These are phyloP conservation scores for Koerneria pararmatus DNA, from an alignment of 2,888 invertebrate species.

Conservation along the genomic window DNA sequence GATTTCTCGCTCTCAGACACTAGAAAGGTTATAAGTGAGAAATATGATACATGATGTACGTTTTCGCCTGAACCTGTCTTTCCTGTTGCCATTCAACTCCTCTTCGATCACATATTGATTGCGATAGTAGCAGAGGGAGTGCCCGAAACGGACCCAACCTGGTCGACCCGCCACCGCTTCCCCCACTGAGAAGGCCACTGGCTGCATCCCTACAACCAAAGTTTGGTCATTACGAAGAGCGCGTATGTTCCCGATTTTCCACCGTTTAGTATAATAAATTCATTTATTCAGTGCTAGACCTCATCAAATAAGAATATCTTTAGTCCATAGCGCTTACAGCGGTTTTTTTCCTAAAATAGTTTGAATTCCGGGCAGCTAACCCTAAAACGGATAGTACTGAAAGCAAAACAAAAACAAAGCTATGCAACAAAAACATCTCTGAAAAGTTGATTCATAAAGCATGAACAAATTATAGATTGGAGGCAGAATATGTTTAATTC, in stretches of 20 bases:
- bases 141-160: slow-evolving; percentile 73
- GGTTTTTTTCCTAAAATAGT: too few species aligned
- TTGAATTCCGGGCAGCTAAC: too few species aligned
- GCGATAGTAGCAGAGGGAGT: slow-evolving; percentile 77
- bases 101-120: slow-evolving; percentile 64
- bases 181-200: slow-evolving; percentile 77
- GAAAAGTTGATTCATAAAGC: background rate
- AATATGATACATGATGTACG: background rate
- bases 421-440: background rate
- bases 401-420: background rate
- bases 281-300: too few species aligned
- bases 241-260: too few species aligned
- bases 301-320: too few species aligned
- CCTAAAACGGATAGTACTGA: background rate
- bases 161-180: slow-evolving; percentile 67
- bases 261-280: too few species aligned
- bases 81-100: slow-evolving; percentile 23
- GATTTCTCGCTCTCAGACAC: too few species aligned
- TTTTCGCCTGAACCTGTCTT: slow-evolving; percentile 10
- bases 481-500: slow-evolving; percentile 26
- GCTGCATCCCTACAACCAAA: slow-evolving; percentile 77
- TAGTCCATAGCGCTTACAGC: too few species aligned
- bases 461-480: too few species aligned
- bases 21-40: too few species aligned
- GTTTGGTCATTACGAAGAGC: too few species aligned